phyloP scores from a whole-genome alignment of 2,888 invertebrate genomes.

The Nebria brevicollis region DNA sequence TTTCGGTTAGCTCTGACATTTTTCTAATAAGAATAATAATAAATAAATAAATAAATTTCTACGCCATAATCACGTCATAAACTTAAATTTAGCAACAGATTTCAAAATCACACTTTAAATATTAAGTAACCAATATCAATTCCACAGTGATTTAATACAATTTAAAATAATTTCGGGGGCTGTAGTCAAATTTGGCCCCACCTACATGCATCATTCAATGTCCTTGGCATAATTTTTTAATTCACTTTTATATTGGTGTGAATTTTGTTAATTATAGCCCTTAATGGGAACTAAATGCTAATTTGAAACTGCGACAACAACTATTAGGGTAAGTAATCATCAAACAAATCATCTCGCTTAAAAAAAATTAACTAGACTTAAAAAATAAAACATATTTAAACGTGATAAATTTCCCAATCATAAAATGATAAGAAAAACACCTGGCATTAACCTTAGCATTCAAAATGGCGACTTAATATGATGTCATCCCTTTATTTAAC shows the following conservation, averaged over 20 bases:
- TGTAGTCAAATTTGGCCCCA: constrained; percentile 13
- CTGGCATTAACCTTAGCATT: neutral
- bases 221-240: constrained; percentile 35
- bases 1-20: constrained; percentile 24
- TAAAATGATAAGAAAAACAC: neutral
- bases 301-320: neutral
- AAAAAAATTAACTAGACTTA: neutral
- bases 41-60: no score
- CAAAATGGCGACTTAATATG: neutral
- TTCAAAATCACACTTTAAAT: neutral
- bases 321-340: no score
- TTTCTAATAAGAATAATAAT: neutral
- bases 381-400: neutral
- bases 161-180: constrained; percentile 15
- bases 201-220: constrained; percentile 22
- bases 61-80: no score
- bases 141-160: constrained; percentile 3
- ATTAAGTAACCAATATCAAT: neutral
- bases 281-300: neutral
- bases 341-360: no score
- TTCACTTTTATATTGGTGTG: constrained; percentile 3
- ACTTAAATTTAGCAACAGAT: no score
- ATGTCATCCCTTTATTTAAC: neutral
- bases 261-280: neutral
- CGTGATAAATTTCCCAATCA: neutral